Conservation (phyloP, 2,797 vertebrate species). For the Sebastes nivosus region DNA sequence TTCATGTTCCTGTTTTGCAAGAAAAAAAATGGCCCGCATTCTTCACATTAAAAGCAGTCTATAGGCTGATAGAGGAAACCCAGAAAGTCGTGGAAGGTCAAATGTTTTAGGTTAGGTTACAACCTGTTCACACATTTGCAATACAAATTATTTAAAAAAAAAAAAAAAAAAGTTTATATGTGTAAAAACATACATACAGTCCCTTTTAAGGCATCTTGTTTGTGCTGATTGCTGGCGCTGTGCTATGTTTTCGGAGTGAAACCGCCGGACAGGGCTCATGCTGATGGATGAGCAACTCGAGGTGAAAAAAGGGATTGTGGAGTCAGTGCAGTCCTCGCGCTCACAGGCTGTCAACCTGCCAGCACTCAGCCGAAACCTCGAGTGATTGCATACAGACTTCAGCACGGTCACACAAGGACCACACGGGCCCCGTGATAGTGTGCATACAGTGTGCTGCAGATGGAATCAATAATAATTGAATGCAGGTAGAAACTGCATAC, state of each 20-base stretch:
- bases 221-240: slow-evolving; percentile 7
- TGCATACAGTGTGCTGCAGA: slow-evolving; percentile 10
- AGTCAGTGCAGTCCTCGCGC: slow-evolving; percentile 14
- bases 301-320: slow-evolving; percentile 29
- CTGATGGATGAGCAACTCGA: slow-evolving; percentile 42
- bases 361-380: slow-evolving; percentile 51
- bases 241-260: slow-evolving; percentile 17
- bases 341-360: slow-evolving; percentile 61
- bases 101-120: background rate
- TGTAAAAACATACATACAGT: background rate
- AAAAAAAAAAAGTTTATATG: background rate
- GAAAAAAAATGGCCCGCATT: background rate
- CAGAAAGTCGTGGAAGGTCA: too few species aligned
- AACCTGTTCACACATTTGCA: background rate
- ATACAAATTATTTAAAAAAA: background rate
- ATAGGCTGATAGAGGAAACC: too few species aligned
- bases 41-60: background rate
- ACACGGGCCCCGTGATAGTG: background rate
- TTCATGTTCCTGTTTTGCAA: background rate
- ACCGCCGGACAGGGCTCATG: slow-evolving; percentile 7
- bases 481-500: background rate
- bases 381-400: slow-evolving; percentile 51
- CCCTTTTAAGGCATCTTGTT: background rate
- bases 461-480: slow-evolving; percentile 23
- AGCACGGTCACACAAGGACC: slow-evolving; percentile 29